These are phyloP conservation scores for Watsonalla binaria DNA, from an alignment of 2,888 invertebrate species.

Conservation along the genomic window DNA sequence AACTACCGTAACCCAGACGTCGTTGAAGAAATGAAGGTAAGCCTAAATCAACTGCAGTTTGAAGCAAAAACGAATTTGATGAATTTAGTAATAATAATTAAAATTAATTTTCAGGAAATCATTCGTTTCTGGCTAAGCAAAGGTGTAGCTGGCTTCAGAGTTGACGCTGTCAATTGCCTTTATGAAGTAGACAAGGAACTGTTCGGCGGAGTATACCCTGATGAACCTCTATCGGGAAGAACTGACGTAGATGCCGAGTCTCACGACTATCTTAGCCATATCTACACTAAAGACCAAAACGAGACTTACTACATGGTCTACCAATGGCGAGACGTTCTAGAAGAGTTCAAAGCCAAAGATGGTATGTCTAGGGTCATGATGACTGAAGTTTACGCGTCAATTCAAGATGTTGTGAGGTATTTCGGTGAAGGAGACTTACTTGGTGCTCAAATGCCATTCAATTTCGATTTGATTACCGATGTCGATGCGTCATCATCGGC, in stretches of 20 bases:
- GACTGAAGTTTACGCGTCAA: constrained; percentile 85
- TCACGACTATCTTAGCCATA: constrained; percentile 79
- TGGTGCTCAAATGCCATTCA: constrained; percentile 88
- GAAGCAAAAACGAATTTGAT: not conserved
- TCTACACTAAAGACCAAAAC: constrained; percentile 80
- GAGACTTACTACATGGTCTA: constrained; percentile 82
- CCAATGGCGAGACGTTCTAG: constrained; percentile 80
- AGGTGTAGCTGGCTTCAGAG: constrained; percentile 92
- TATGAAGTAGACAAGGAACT: constrained; percentile 77
- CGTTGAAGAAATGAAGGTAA: constrained; percentile 77
- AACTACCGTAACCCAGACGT: constrained; percentile 84
- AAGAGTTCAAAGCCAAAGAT: constrained; percentile 72
- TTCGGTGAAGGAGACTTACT: constrained; percentile 76
- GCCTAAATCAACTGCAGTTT: not conserved
- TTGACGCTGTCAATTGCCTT: constrained; percentile 85
- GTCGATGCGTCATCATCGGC: constrained; percentile 79
- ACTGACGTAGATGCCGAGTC: constrained; percentile 61
- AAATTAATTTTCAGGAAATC: constrained; percentile 64
- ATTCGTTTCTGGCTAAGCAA: constrained; percentile 88
- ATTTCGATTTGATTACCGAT: constrained; percentile 84
- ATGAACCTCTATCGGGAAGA: constrained; percentile 76
- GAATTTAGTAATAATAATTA: not conserved
- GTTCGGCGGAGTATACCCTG: constrained; percentile 61
- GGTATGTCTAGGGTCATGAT: constrained; percentile 81
- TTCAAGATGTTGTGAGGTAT: constrained; percentile 80